These are phyloP conservation scores for Psittacula echo DNA, from an alignment of 2,797 vertebrate species.

Conservation along the genomic window DNA sequence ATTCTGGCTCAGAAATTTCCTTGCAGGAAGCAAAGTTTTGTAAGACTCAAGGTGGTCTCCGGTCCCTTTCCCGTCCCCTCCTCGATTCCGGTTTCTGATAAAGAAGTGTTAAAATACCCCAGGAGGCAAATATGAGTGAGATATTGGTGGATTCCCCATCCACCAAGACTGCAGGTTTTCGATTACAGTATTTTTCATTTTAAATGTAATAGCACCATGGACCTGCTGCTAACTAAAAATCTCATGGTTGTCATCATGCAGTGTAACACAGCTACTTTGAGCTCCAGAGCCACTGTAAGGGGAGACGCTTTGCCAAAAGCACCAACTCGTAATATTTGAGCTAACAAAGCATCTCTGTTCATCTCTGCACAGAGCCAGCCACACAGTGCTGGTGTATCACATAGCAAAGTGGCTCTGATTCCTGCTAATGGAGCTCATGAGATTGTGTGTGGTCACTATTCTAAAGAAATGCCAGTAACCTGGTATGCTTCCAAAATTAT, in stretches of 20 bases:
- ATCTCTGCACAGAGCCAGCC: neutral
- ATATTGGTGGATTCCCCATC: neutral
- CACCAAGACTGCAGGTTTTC: neutral
- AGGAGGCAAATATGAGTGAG: neutral
- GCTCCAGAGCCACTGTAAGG: neutral
- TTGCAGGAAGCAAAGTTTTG: neutral
- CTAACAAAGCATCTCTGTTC: conserved; percentile 7
- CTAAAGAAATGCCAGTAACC: neutral
- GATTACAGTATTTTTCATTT: neutral
- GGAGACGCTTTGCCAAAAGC: neutral
- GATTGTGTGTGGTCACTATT: neutral
- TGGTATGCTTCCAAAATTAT: neutral
- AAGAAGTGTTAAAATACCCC: neutral
- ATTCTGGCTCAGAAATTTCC: neutral
- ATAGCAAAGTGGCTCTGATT: neutral
- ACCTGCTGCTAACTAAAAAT: neutral
- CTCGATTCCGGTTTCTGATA: neutral
- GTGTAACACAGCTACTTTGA: neutral
- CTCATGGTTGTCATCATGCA: neutral
- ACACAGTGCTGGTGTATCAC: neutral
- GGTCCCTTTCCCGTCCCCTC: neutral
- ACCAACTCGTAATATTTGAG: neutral
- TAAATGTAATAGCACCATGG: neutral
- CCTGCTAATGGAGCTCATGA: neutral
- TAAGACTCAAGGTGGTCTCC: neutral